Evolutionary conservation across 2,113 vertebrate species (phyloP), one percentile per base, ranked within the genome.

Genomic region (Barnardius zonarius): DNA sequence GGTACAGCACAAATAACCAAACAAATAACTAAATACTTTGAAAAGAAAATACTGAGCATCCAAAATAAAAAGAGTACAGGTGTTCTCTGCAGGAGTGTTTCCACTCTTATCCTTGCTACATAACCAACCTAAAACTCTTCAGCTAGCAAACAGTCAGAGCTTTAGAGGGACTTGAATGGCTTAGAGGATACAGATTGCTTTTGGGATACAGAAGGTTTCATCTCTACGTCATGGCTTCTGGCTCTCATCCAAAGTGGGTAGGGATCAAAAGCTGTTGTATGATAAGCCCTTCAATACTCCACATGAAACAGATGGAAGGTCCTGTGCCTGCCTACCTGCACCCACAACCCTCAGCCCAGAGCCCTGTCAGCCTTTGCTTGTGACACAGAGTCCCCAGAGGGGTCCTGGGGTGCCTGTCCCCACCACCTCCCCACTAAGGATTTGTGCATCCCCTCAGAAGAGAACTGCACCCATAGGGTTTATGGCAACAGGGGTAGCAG

Each of bases 151-250:
- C 55, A 93, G 75, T 68, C 94, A 95, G 86, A 92, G 91, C 93
- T 96, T 97, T 97, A 96, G 75, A 92, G 67, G 83, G 93, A 92
- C 92, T 96, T 95, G 69, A 67, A 67, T 95, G 93, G 94, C 96
- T 97, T 95, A 96, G 95, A 85, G 97, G 91, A 59, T 35, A 35
- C 22, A 59, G 57, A 96, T 70, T 95, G 95, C 93, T 97, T 96
- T 96, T 86, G 93, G 88, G 94, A 96, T 96, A 85, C 86, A 95
- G 96, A 95, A 91, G 94, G 97, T 97, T 97, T 97, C 95, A 92
- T 77, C 93, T 95, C 83, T 93, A 95, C 94, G 78, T 97, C 96
- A 97, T 76, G 94, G 94, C 70, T 96, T 55, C 97, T 94, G 91
- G 72, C 75, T 76, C 49, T 74, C 49, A 8, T 92, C 95, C 95